Percentiles rank a stretch among this genome's conserved stretches.
phyloP scores from a whole-genome alignment of 1,140 invertebrate species.

The Drosophila grimshawi region DNA sequence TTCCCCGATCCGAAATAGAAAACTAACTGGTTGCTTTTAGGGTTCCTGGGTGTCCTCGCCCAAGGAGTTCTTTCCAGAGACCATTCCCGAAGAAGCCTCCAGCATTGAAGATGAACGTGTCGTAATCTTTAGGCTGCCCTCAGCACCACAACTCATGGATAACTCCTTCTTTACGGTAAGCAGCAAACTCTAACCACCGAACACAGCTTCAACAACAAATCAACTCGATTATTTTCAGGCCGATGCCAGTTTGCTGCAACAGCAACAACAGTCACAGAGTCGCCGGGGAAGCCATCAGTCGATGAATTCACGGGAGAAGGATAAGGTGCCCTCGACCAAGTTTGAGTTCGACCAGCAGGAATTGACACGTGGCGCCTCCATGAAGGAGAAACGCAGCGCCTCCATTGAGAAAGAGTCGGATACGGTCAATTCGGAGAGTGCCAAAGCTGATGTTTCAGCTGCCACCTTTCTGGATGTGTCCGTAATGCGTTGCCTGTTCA shows the following conservation, averaged over 20 bases:
- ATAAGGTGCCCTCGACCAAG: slow-evolving; percentile 74
- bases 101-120: slow-evolving; percentile 96
- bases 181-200: too few species aligned
- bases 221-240: slow-evolving; percentile 71
- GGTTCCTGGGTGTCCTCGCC: slow-evolving; percentile 91
- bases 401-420: slow-evolving; percentile 86
- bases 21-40: slow-evolving; percentile 60
- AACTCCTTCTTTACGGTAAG: slow-evolving; percentile 88
- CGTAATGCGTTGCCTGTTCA: slow-evolving; percentile 97
- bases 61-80: slow-evolving; percentile 95
- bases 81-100: slow-evolving; percentile 95
- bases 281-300: slow-evolving; percentile 80
- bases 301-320: slow-evolving; percentile 78
- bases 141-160: slow-evolving; percentile 77
- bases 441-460: slow-evolving; percentile 88
- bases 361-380: slow-evolving; percentile 73
- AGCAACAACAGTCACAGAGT: slow-evolving; percentile 84
- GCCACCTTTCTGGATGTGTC: slow-evolving; percentile 98
- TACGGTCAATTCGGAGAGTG: slow-evolving; percentile 78
- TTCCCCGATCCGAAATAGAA: not conserved
- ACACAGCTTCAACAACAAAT: not conserved
- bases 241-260: slow-evolving; percentile 86
- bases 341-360: slow-evolving; percentile 84
- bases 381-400: slow-evolving; percentile 86
- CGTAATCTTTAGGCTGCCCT: slow-evolving; percentile 86